Evolutionary conservation across 2,888 invertebrate genomes (phyloP).

Genomic region (Synanthedon vespiformis): DNA sequence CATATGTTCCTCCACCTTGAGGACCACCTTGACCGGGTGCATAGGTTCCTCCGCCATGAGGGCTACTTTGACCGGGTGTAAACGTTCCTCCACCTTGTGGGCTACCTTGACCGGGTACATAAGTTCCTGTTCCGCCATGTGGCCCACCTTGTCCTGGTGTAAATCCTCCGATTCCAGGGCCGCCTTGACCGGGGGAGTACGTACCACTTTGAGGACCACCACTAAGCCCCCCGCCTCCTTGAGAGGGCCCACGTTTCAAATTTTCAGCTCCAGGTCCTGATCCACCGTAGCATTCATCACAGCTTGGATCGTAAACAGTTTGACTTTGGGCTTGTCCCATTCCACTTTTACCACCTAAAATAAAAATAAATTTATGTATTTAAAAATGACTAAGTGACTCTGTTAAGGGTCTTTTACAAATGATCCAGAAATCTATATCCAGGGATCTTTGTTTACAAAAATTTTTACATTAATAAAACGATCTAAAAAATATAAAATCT

Average conservation of each 20-base stretch:
- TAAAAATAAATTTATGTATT: not conserved
- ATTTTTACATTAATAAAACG: too few species aligned
- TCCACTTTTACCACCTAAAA: constrained; percentile 81
- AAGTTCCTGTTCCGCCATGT: constrained; percentile 1
- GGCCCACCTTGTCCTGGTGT: constrained; percentile 3
- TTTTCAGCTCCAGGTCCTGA: constrained; percentile 28
- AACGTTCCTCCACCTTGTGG: constrained; percentile 1
- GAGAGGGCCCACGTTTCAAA: constrained; percentile 17
- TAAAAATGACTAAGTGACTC: too few species aligned
- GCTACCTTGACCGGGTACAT: constrained; percentile 4
- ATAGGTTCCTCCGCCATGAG: constrained; percentile 5
- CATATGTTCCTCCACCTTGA: not conserved
- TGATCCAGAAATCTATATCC: too few species aligned
- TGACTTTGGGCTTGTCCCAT: constrained; percentile 93
- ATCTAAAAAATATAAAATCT: too few species aligned
- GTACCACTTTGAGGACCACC: not conserved
- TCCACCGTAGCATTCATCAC: constrained; percentile 73
- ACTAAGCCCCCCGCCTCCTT: not conserved
- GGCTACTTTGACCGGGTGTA: constrained; percentile 2
- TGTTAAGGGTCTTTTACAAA: too few species aligned
- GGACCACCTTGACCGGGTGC: not conserved
- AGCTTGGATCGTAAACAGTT: constrained; percentile 75
- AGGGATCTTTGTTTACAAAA: too few species aligned
- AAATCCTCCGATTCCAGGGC: not conserved
- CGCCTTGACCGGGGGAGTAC: not conserved